Evolutionary conservation across 2,888 invertebrate genomes (phyloP).

Genomic region (Crossocerus cetratus): DNA sequence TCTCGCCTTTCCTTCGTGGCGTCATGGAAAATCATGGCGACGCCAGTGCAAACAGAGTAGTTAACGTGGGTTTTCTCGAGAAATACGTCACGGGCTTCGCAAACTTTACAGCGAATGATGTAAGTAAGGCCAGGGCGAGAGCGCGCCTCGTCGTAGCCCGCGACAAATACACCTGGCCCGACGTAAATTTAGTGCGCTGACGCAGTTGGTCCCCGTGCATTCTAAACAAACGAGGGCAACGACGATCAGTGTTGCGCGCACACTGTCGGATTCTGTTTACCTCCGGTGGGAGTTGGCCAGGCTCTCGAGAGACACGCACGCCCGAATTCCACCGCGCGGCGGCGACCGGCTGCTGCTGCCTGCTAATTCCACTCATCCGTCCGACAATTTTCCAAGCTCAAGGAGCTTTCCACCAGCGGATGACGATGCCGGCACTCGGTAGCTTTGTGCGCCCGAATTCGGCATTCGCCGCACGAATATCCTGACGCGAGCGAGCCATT

Average conservation of each 20-base stretch:
- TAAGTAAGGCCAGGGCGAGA: neutral
- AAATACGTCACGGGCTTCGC: too few relatives aligned
- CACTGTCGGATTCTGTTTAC: conserved; percentile 31
- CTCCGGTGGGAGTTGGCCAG: conserved; percentile 9
- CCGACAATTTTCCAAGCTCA: neutral
- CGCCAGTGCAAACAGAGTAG: neutral
- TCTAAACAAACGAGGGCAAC: conserved; percentile 9
- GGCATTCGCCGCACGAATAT: neutral
- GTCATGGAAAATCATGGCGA: neutral
- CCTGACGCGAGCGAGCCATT: conserved; percentile 7
- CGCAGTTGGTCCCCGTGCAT: conserved; percentile 1
- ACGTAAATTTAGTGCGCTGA: conserved; percentile 28
- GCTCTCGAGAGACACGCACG: neutral
- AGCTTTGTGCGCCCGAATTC: conserved; percentile 14
- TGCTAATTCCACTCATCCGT: neutral
- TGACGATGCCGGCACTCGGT: neutral
- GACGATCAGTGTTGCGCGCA: neutral
- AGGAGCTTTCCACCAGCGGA: too few relatives aligned
- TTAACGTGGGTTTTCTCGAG: too few relatives aligned
- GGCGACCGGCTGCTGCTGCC: neutral
- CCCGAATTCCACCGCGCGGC: neutral
- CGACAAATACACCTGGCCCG: neutral
- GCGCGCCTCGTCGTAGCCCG: neutral
- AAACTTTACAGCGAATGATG: neutral
- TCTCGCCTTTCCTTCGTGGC: neutral